phyloP scores from a whole-genome alignment of 35 echinoderm and acorn worm genomes.

The Lytechinus pictus region DNA sequence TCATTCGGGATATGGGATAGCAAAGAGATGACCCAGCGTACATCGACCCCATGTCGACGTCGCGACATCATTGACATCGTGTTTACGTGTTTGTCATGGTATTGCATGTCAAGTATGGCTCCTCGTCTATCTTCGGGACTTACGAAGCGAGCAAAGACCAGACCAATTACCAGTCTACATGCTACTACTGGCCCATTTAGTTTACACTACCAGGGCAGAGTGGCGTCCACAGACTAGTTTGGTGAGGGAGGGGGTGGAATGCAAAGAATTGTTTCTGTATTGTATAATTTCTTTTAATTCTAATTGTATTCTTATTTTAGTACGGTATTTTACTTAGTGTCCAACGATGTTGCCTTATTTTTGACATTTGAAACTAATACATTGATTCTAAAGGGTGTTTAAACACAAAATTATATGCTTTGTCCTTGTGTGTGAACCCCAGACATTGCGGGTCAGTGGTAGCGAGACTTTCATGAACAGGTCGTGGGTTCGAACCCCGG shows the following conservation, averaged over 20 bases:
- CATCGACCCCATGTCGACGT: background rate
- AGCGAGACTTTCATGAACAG: too few species aligned
- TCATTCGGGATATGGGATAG: background rate
- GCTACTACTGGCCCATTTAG: background rate
- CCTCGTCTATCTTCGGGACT: background rate
- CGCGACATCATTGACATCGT: background rate
- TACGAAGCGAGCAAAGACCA: background rate
- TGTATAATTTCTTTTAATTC: too few species aligned
- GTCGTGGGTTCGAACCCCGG: too few species aligned
- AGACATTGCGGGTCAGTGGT: too few species aligned
- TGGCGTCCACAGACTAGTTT: background rate
- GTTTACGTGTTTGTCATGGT: constrained; percentile 2
- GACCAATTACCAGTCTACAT: constrained; percentile 10
- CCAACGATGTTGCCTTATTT: too few species aligned
- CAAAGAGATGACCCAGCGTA: background rate
- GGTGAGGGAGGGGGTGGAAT: background rate
- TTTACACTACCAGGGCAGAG: background rate
- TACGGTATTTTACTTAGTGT: too few species aligned
- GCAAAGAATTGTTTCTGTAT: too few species aligned
- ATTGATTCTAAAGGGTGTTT: too few species aligned
- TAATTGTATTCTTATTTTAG: too few species aligned
- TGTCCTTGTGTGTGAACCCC: too few species aligned
- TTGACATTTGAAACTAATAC: too few species aligned
- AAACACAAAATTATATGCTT: too few species aligned
- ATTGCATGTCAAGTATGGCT: constrained; percentile 11